Evolutionary conservation across 2,888 invertebrate genomes (phyloP).

Genomic region (Cosmorhoe ocellata): DNA sequence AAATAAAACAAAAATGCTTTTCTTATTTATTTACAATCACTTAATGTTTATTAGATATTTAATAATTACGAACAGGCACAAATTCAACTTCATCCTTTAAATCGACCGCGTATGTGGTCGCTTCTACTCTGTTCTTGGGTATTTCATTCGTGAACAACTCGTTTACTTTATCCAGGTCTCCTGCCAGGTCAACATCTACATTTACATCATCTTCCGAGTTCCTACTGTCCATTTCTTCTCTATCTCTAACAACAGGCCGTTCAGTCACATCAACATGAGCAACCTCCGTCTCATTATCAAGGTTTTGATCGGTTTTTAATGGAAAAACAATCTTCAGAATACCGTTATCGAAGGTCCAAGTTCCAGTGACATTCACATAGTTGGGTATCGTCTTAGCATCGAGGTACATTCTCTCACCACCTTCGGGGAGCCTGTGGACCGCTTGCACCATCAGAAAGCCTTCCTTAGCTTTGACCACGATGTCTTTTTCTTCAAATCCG

Average conservation of each 20-base stretch:
- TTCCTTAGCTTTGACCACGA: conserved; percentile 63
- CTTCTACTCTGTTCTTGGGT: conserved; percentile 46
- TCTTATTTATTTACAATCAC: not conserved
- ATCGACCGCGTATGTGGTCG: conserved; percentile 68
- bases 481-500: conserved; percentile 63
- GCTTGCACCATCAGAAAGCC: conserved; percentile 68
- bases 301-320: conserved; percentile 33
- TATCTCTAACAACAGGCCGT: conserved; percentile 33
- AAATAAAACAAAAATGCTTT: too few species aligned
- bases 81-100: conserved; percentile 65
- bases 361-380: conserved; percentile 52
- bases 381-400: conserved; percentile 55
- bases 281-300: conserved; percentile 12
- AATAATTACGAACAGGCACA: conserved; percentile 53
- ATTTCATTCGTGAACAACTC: conserved; percentile 55
- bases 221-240: conserved; percentile 53
- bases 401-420: conserved; percentile 46
- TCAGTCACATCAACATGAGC: conserved; percentile 32
- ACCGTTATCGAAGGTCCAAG: conserved; percentile 56
- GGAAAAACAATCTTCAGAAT: conserved; percentile 60
- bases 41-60: too few species aligned
- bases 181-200: conserved; percentile 50
- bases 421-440: conserved; percentile 38
- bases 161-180: conserved; percentile 34
- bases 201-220: conserved; percentile 35